These are phyloP conservation scores for Poeciliopsis occidentalis DNA, from an alignment of 2,113 vertebrate species.

Conservation along the genomic window DNA sequence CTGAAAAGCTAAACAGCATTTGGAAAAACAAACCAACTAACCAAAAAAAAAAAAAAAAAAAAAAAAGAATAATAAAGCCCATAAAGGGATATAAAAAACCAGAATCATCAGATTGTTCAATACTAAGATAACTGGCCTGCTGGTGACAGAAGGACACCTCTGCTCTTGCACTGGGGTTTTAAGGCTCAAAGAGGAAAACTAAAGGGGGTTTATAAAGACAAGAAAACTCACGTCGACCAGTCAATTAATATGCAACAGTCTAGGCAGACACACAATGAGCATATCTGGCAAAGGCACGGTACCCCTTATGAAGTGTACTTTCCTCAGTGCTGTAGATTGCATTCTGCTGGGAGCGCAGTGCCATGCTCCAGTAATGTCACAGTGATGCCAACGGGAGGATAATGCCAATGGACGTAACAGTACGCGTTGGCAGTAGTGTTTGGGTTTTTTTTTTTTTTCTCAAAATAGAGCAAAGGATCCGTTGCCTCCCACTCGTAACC, in stretches of 20 bases:
- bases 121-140: conserved; percentile 49
- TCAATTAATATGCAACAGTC: conserved; percentile 50
- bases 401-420: conserved; percentile 70
- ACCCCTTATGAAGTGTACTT: conserved; percentile 29
- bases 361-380: conserved; percentile 63
- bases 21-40: conserved; percentile 1
- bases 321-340: conserved; percentile 36
- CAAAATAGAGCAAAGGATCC: conserved; percentile 35
- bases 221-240: conserved; percentile 31
- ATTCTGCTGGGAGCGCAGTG: conserved; percentile 34
- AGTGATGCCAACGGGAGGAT: conserved; percentile 62
- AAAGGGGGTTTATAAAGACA: conserved; percentile 19
- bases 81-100: conserved; percentile 44
- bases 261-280: conserved; percentile 39
- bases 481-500: conserved; percentile 53
- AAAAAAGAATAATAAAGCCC: conserved; percentile 42
- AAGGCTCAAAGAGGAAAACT: conserved; percentile 26
- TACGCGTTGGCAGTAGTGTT: conserved; percentile 69
- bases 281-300: conserved; percentile 47
- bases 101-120: conserved; percentile 31
- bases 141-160: conserved; percentile 26
- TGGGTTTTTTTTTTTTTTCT: conserved; percentile 12
- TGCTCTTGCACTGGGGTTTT: conserved; percentile 35
- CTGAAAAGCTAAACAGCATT: conserved; percentile 51
- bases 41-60: not conserved